Base-by-base conservation (phyloP, 2,797 vertebrate species). In the Sphenodon punctatus region DNA sequence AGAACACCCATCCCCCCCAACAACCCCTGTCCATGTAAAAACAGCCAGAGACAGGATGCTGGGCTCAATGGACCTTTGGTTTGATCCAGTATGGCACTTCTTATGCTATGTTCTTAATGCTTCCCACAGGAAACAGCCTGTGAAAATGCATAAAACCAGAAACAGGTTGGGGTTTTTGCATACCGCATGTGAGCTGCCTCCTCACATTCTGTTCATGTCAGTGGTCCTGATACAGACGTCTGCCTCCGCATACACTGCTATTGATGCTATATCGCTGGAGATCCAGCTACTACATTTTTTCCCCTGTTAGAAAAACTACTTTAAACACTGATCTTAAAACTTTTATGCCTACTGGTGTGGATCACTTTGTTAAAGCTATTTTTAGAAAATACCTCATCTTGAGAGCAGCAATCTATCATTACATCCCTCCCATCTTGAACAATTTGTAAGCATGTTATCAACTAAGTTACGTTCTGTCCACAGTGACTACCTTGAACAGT, bases 121-220 rank as follows among this genome's bases (percentile, higher is more conserved):
- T n/a, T n/a, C n/a, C n/a, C n/a, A n/a, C n/a, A n/a, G 30, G 17
- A 56, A 56, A 0, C 68, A 72, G 46, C 49, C 9, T 63, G 5
- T 41, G 84, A 36, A 25, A 63, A 34, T 7, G 79, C 30, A 41
- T 75, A 79, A 71, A 81, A 61, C 25, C 38, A 75, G 82, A 84
- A 71, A 5, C 27, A 69, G 25, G 83, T 83, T 83, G 22, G 42
- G 56, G 83, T 83, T 84, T 49, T 58, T 15, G n/a, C 38, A 83
- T 86, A 69, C 46, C 89, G 15, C 69, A 84, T 45, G 68, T 78
- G 27, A 72, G 6, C 27, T 64, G 51, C 32, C 15, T 75, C 30
- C 67, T 77, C 38, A 61, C 0, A 2, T 58, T 83, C 3, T 53
- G 58, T 82, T 86, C 23, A 9, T 41, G 38, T 45, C 48, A 68